These are phyloP conservation scores for Holothuria glaberrima DNA, from an alignment of 35 echinoderm and acorn worm species.

Conservation along the genomic window DNA sequence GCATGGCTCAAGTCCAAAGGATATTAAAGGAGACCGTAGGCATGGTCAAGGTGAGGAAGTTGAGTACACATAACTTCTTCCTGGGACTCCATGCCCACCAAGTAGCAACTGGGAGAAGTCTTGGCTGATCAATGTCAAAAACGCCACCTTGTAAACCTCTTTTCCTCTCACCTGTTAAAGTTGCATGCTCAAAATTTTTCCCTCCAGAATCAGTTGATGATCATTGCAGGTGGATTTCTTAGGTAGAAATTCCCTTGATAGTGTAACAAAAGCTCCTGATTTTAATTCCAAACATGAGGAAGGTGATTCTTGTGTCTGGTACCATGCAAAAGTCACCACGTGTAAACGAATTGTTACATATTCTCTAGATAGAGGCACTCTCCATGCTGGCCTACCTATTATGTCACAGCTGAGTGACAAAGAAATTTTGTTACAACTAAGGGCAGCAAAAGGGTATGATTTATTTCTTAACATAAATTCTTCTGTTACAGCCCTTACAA, in stretches of 20 bases:
- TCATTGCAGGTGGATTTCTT: constrained; percentile 43
- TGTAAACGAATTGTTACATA: constrained; percentile 52
- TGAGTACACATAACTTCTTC: not conserved
- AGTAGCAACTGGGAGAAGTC: constrained; percentile 28
- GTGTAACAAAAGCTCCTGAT: not conserved
- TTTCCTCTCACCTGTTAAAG: constrained; percentile 22
- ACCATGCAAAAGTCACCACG: constrained; percentile 31
- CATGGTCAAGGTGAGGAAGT: not conserved
- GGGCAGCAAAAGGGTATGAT: constrained; percentile 43
- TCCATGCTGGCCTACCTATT: constrained; percentile 32
- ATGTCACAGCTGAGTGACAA: constrained; percentile 6
- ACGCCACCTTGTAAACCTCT: constrained; percentile 38
- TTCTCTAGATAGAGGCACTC: constrained; percentile 49
- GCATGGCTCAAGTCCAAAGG: constrained; percentile 57
- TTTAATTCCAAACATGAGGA: constrained; percentile 60
- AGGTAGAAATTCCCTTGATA: not conserved
- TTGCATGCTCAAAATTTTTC: not conserved
- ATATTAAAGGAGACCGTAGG: constrained; percentile 27
- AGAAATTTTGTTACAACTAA: constrained; percentile 28
- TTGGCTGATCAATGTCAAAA: constrained; percentile 6
- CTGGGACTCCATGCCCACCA: not conserved
- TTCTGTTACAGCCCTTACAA: not conserved
- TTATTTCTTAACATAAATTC: constrained; percentile 45
- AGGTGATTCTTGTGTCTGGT: constrained; percentile 54
- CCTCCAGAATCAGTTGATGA: not conserved